Evolutionary conservation across 2,113 vertebrate genomes (phyloP), one percentile per base, ranked within the genome.

Genomic region (Cephalopterus ornatus): DNA sequence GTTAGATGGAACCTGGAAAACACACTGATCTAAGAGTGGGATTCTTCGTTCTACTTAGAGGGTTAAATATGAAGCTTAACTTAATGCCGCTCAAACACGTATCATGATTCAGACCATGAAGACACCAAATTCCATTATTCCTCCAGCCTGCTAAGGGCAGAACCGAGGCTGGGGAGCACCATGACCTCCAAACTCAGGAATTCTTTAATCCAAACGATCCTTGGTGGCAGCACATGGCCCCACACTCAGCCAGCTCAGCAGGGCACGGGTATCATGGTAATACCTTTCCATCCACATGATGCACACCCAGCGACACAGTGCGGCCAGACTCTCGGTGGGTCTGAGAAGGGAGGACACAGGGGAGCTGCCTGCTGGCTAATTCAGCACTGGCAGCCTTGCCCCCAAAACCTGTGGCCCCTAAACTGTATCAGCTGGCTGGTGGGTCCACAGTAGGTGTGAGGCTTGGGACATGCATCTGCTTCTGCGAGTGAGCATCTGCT

Each of bases 191-290:
- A 73, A 76, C 35, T 56, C 26, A 24, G 32, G 41, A 72, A 72
- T 32, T n/a, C 35, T 68, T 72, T 39, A 33, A 56, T 9, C 33
- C 58, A 70, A 93, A 56, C n/a, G 52, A 59, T 68, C 46, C 71
- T 72, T 28, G 11, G 42, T 19, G 50, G 58, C 58, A 93, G 42
- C 21, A 42, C 24, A 12, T 1, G 18, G 28, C 27, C 46, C 72
- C 7, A 49, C 10, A 83, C 47, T 16, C 77, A 53, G 49, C 15
- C 63, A 74, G 49, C 55, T 87, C 88, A 52, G 77, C 56, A 44
- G 70, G 49, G 49, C 26, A 24, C 1, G 14, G 3, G 1, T 14
- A 11, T 39, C 23, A 16, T 1, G 2, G 24, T 35, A 50, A 42
- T 23, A 23, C 33, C 35, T 88, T 81, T 35, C n/a, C n/a, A n/a